Conservation (phyloP, 1,140 invertebrate genomes). For the Patella vulgata region DNA sequence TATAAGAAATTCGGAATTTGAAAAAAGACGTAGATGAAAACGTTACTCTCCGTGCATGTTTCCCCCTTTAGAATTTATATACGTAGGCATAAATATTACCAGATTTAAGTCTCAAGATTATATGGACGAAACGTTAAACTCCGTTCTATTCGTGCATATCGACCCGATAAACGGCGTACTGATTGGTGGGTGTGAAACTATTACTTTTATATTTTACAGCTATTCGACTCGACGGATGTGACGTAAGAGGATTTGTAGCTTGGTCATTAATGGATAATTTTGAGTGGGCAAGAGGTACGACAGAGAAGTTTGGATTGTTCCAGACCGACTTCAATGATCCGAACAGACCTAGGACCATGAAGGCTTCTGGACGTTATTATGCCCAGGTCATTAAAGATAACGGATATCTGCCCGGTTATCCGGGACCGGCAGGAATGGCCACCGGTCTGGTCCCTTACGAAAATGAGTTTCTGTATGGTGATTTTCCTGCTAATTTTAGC, state of each 20-base stretch:
- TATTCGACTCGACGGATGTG: constrained; percentile 72
- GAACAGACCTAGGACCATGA: constrained; percentile 74
- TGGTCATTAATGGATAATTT: constrained; percentile 86
- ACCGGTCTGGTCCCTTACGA: constrained; percentile 1
- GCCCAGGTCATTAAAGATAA: constrained; percentile 47
- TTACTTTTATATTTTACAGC: too few relatives aligned
- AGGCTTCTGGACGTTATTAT: constrained; percentile 72
- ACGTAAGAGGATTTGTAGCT: constrained; percentile 75
- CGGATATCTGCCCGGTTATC: constrained; percentile 34
- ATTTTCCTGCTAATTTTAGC: constrained; percentile 61
- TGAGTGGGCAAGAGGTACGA: constrained; percentile 74
- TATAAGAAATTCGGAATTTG: too few relatives aligned
- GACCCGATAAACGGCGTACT: too few relatives aligned
- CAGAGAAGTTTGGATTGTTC: constrained; percentile 78
- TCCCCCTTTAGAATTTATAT: too few relatives aligned
- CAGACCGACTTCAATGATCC: constrained; percentile 78
- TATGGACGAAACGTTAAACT: too few relatives aligned
- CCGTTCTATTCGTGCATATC: too few relatives aligned
- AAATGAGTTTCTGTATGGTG: constrained; percentile 18
- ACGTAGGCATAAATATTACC: too few relatives aligned
- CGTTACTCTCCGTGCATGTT: too few relatives aligned
- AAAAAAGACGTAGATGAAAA: too few relatives aligned
- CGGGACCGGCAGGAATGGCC: neutral
- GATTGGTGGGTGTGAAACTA: too few relatives aligned
- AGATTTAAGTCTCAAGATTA: too few relatives aligned